These are phyloP conservation scores for Diaperis boleti DNA, from an alignment of 2,888 invertebrate genomes.

Conservation along the genomic window DNA sequence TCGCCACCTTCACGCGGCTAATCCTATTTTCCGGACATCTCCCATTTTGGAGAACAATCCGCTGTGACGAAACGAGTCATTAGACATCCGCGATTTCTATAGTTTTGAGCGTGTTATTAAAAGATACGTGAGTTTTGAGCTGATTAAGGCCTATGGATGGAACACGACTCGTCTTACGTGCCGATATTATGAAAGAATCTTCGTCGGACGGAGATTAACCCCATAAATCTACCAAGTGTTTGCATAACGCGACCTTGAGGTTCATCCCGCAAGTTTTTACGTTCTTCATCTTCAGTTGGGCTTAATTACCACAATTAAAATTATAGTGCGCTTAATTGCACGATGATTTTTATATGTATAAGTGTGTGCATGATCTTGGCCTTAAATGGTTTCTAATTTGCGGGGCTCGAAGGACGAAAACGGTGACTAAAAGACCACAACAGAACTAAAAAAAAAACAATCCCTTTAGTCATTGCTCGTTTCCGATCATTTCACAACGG, in stretches of 20 bases:
- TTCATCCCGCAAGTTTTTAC: neutral
- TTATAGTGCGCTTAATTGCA: constrained; percentile 10
- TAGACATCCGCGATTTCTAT: constrained; percentile 14
- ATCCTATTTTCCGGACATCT: neutral
- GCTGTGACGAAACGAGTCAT: constrained; percentile 18
- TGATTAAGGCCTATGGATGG: constrained; percentile 35
- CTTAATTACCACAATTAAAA: constrained; percentile 13
- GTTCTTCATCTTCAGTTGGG: neutral
- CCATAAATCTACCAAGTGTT: constrained; percentile 31
- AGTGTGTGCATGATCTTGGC: constrained; percentile 8
- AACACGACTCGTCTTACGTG: constrained; percentile 34
- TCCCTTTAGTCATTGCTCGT: too few relatives aligned
- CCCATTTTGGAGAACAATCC: neutral
- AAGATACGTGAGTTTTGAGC: constrained; percentile 35
- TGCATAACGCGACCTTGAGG: constrained; percentile 19
- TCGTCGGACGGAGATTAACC: constrained; percentile 19
- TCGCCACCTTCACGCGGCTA: constrained; percentile 7
- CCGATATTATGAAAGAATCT: constrained; percentile 31
- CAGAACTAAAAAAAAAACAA: constrained; percentile 2
- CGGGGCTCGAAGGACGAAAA: neutral
- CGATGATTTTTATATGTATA: neutral
- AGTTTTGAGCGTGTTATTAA: constrained; percentile 20
- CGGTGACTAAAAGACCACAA: neutral
- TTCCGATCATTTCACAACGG: too few relatives aligned
- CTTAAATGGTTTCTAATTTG: constrained; percentile 20